phyloP scores from a whole-genome alignment of 2,888 invertebrate genomes.

The Julus scanicus region DNA sequence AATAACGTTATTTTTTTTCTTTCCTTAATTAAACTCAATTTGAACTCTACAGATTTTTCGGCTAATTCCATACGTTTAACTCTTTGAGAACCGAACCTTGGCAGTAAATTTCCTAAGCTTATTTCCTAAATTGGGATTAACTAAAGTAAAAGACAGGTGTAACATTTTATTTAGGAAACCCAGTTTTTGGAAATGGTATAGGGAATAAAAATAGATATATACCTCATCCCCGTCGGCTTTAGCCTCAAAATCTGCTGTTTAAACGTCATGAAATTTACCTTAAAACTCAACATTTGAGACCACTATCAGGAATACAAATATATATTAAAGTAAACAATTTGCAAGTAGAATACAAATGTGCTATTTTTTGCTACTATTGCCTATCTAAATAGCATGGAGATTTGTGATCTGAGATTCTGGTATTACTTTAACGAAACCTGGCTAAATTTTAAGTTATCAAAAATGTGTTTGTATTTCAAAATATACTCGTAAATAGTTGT shows the following conservation, averaged over 20 bases:
- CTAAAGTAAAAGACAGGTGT: background rate
- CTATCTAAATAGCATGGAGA: too few relatives aligned
- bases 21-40: constrained; percentile 25
- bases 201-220: background rate
- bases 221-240: background rate
- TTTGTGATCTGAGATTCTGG: too few relatives aligned
- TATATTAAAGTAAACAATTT: too few relatives aligned
- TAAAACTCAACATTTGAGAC: background rate
- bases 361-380: too few relatives aligned
- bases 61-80: background rate
- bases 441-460: too few relatives aligned
- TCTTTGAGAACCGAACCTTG: constrained; percentile 7
- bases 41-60: background rate
- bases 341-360: too few relatives aligned
- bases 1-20: background rate
- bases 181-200: background rate
- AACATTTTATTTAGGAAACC: background rate
- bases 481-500: too few relatives aligned
- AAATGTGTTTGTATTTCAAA: too few relatives aligned
- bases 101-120: background rate
- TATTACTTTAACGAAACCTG: too few relatives aligned
- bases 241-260: background rate
- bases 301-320: background rate
- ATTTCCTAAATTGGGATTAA: constrained; percentile 4
- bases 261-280: background rate